Base-by-base conservation (phyloP, 1,140 invertebrate genomes). In the Frieseomelitta varia region DNA sequence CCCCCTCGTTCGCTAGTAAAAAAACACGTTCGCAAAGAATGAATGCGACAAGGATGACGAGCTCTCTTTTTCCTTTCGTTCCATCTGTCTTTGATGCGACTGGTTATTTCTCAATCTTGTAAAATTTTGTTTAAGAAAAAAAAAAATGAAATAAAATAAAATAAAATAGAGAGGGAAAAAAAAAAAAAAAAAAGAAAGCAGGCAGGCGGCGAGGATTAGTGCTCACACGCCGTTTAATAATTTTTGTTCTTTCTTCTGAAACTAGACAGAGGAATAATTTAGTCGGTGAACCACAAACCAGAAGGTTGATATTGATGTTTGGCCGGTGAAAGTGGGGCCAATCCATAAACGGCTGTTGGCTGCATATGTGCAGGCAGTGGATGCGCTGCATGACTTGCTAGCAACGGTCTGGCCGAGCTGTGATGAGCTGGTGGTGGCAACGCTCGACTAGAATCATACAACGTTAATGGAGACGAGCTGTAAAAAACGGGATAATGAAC, bases 341-440 rank as follows among this genome's bases (percentile, higher is more conserved):
- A 96, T 69, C 96, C 96, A 90, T 97, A 96, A 86, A 95, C 96
- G 30, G 96, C 96, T n/a, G 95, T 95, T 85, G 96, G 94, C 93
- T 98, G 97, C 95, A 98, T 96, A 94, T 98, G 98, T 15, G 98
- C 97, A 81, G 98, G 98, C 89, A 98, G 94, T 78, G 97, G 97
- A 93, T 98, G 97, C 79, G 96, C 95, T 77, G 97, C 95, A 92
- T 96, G 96, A 76, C 96, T 96, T n/a, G 97, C 96, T 88, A 97
- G 93, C 77, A 98, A 96, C 87, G 97, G 97, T 88, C 97, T 95
- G 85, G 97, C 97, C 91, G 97, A 97, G 90, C 97, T 97, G 94
- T 98, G 98, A 94, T 98, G 97, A 58, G 97, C 97, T 84, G 97
- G 97, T 19, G 97, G 97, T 81, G 97, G 97, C 86, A 97, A 96